Evolutionary conservation across 2,797 vertebrate species (phyloP).

Genomic region (Lophius americanus): DNA sequence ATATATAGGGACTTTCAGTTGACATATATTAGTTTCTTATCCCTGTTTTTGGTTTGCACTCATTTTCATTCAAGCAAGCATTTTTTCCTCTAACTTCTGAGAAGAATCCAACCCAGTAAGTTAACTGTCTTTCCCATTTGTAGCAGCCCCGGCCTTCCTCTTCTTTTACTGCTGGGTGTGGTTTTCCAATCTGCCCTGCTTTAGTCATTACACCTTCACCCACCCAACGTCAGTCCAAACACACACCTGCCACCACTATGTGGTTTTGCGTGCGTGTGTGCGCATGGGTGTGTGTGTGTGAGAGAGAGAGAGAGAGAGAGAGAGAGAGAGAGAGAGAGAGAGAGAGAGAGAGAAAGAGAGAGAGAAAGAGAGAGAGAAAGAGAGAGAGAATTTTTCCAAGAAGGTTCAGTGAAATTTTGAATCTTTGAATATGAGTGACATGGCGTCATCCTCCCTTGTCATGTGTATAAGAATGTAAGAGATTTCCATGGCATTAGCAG

Average conservation of each 20-base stretch:
- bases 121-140: conserved; percentile 77
- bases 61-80: conserved; percentile 39
- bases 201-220: conserved; percentile 60
- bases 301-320: too few species aligned
- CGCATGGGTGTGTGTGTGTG: background rate
- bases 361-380: too few species aligned
- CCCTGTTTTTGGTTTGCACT: conserved; percentile 47
- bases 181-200: conserved; percentile 71
- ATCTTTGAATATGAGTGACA: conserved; percentile 44
- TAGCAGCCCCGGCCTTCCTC: conserved; percentile 47
- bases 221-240: conserved; percentile 32
- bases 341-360: too few species aligned
- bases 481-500: conserved; percentile 8
- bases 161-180: conserved; percentile 59
- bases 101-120: conserved; percentile 48
- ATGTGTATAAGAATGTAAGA: conserved; percentile 35
- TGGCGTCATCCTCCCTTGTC: conserved; percentile 29
- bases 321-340: too few species aligned
- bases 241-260: conserved; percentile 45
- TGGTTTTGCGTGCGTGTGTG: conserved; percentile 9
- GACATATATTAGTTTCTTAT: conserved; percentile 47
- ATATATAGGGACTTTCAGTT: conserved; percentile 34
- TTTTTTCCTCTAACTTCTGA: conserved; percentile 49
- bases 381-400: conserved; percentile 45
- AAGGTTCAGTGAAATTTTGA: conserved; percentile 48